Conservation (phyloP, 2,797 vertebrate species). For the Enteromius afrohamiltoni region DNA sequence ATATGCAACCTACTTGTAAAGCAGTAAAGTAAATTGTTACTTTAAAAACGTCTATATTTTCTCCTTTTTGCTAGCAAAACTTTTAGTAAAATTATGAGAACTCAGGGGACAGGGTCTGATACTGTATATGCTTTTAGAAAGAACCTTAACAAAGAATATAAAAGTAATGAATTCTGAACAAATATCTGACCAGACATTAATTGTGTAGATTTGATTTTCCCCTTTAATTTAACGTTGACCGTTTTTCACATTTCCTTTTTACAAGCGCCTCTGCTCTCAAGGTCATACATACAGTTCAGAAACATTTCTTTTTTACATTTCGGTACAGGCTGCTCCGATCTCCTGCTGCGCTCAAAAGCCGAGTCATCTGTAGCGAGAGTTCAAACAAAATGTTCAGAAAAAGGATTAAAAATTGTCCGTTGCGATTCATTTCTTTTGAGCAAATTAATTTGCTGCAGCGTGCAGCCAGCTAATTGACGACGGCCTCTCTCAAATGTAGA, state of each 20-base stretch:
- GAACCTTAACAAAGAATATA: neutral
- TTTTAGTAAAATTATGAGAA: neutral
- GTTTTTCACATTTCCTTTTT: neutral
- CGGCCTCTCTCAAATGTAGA: constrained; percentile 39
- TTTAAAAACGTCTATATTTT: neutral
- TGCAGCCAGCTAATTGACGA: constrained; percentile 46
- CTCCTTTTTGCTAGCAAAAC: neutral
- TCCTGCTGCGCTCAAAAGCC: constrained; percentile 28
- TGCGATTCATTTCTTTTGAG: constrained; percentile 45
- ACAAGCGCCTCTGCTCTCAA: constrained; percentile 19
- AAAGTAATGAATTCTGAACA: constrained; percentile 12
- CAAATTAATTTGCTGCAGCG: constrained; percentile 50
- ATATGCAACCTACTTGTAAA: neutral
- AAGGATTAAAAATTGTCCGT: constrained; percentile 34
- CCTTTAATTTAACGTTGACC: neutral
- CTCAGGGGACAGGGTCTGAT: neutral
- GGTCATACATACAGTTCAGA: constrained; percentile 20
- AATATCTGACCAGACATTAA: neutral
- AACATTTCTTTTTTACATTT: constrained; percentile 39
- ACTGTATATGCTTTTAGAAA: neutral
- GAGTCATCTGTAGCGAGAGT: constrained; percentile 26
- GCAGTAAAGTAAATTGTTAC: neutral
- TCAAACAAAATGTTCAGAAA: constrained; percentile 16
- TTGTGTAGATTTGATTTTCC: constrained; percentile 7
- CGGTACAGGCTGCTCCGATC: neutral